These are phyloP conservation scores for Aspiorhynchus laticeps DNA, from an alignment of 2,113 vertebrate species.

Conservation along the genomic window DNA sequence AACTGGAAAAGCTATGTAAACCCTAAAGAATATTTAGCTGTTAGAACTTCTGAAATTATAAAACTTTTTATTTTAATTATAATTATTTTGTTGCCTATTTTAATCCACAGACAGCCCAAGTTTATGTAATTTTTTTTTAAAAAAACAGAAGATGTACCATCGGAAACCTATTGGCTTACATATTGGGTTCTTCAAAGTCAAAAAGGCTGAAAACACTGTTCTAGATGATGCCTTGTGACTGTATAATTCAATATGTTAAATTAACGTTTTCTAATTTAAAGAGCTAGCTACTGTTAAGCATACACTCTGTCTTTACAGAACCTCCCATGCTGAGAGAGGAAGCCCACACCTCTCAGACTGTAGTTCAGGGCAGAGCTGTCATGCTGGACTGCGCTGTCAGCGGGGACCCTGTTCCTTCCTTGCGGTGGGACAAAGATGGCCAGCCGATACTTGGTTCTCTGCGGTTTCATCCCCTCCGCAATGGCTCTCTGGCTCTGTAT, in stretches of 20 bases:
- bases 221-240: background rate
- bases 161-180: no score
- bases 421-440: conserved; percentile 84
- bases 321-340: conserved; percentile 81
- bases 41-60: background rate
- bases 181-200: background rate
- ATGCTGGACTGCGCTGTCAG: conserved; percentile 78
- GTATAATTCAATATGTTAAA: background rate
- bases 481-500: conserved; percentile 85
- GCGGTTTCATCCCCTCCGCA: conserved; percentile 74
- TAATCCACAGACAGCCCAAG: background rate
- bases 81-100: background rate
- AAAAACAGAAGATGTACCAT: no score
- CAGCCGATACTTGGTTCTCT: conserved; percentile 63
- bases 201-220: background rate
- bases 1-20: background rate
- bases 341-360: conserved; percentile 76
- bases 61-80: background rate
- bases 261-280: background rate
- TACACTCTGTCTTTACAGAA: conserved; percentile 71
- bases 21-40: background rate
- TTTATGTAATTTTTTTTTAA: background rate
- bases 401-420: conserved; percentile 79
- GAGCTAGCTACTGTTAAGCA: background rate
- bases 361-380: conserved; percentile 70